These are phyloP conservation scores for Eulemur macaco DNA, from an alignment of 2,113 vertebrate genomes.

Conservation along the genomic window DNA sequence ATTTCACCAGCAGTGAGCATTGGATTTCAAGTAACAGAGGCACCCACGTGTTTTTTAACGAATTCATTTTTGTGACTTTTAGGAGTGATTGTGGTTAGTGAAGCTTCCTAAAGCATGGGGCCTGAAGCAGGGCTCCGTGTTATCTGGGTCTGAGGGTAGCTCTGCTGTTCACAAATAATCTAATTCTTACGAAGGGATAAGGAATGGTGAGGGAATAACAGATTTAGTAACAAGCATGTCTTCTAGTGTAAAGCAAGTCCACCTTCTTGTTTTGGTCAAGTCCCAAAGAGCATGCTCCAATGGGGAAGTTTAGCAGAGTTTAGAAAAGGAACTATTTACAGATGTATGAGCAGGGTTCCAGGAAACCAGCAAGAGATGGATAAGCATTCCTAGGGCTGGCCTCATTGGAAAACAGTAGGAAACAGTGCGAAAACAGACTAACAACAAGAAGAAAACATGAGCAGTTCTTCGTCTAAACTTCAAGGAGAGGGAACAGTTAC, in stretches of 20 bases:
- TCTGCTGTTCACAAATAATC: neutral
- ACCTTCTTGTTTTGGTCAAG: neutral
- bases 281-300: neutral
- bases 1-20: neutral
- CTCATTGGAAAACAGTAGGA: neutral
- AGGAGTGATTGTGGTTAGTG: neutral
- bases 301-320: neutral
- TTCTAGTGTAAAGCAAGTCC: neutral
- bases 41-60: neutral
- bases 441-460: neutral
- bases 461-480: neutral
- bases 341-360: neutral
- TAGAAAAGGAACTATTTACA: neutral
- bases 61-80: neutral
- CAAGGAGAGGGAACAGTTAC: neutral
- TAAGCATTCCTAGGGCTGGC: neutral
- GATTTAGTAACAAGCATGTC: neutral
- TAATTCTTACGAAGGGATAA: neutral
- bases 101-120: neutral
- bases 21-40: neutral
- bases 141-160: neutral
- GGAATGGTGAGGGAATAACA: neutral
- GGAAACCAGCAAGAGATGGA: neutral
- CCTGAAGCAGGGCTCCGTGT: neutral
- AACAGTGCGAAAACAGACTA: neutral